Conservation (phyloP, 2,888 invertebrate genomes). For the Hetaerina titia region DNA sequence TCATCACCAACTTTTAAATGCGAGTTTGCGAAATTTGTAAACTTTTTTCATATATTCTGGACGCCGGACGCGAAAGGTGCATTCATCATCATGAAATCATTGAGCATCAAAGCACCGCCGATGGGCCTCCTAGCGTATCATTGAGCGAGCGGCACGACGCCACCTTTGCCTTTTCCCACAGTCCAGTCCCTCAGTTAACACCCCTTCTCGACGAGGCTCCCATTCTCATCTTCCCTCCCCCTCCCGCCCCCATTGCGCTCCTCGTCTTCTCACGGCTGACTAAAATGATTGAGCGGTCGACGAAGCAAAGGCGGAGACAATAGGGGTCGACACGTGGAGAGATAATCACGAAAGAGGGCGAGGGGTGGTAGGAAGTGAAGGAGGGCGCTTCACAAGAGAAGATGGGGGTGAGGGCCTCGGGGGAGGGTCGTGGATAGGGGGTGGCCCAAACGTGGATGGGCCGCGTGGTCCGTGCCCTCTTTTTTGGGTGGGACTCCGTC, state of each 20-base stretch:
- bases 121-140: not conserved
- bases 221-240: not conserved
- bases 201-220: not conserved
- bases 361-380: not conserved
- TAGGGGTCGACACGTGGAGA: constrained; percentile 42
- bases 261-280: constrained; percentile 23
- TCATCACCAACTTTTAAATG: not conserved
- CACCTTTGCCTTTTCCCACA: not conserved
- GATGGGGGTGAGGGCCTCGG: not conserved
- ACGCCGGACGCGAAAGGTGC: not conserved
- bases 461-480: not conserved
- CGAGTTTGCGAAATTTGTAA: not conserved
- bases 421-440: not conserved
- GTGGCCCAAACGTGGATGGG: not conserved
- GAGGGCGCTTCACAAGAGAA: not conserved
- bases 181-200: not conserved
- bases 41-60: not conserved
- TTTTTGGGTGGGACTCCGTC: not conserved
- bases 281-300: constrained; percentile 43
- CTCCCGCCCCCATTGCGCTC: not conserved
- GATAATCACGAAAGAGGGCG: not conserved
- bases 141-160: not conserved
- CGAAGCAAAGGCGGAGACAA: constrained; percentile 33
- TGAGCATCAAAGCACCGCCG: not conserved
- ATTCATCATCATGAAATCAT: not conserved